Percentiles rank a stretch among this genome's conserved stretches.
Conservation (phyloP, 2,797 vertebrate genomes). For the Allobates femoralis region DNA sequence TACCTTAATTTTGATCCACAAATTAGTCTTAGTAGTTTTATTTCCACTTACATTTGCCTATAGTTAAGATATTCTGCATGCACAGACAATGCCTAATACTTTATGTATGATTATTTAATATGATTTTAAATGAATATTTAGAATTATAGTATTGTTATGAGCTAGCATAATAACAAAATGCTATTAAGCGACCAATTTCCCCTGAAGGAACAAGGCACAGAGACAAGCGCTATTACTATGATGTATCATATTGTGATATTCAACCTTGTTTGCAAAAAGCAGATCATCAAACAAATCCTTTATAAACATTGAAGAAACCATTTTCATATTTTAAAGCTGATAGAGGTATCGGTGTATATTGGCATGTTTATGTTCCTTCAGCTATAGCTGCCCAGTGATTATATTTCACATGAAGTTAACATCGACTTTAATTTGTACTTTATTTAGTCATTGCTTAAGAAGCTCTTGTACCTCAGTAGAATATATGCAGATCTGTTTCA, state of each 20-base stretch:
- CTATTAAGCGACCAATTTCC: slow-evolving; percentile 48
- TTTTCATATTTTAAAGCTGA: slow-evolving; percentile 28
- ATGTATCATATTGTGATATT: slow-evolving; percentile 40
- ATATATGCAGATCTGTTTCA: background rate
- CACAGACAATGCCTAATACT: background rate
- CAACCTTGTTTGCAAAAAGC: slow-evolving; percentile 33
- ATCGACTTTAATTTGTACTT: background rate
- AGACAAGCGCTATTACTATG: slow-evolving; percentile 40
- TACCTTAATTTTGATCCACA: too few species aligned
- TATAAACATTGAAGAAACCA: slow-evolving; percentile 16
- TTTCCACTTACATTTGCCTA: background rate
- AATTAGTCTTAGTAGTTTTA: background rate
- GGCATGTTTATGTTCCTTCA: slow-evolving; percentile 9
- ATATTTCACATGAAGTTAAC: background rate
- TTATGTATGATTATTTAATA: slow-evolving; percentile 51
- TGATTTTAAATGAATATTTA: slow-evolving; percentile 48
- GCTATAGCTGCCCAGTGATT: background rate
- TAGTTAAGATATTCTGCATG: background rate
- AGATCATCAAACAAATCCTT: slow-evolving; percentile 34
- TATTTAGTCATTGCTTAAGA: background rate
- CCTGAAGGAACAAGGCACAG: slow-evolving; percentile 36
- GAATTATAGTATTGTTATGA: slow-evolving; percentile 46
- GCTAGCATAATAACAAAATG: slow-evolving; percentile 46
- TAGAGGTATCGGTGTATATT: background rate
- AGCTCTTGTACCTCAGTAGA: background rate